Percentiles rank a stretch among this genome's conserved stretches.
Conservation (phyloP, 1,140 invertebrate species). For the Lanistes nyassanus region DNA sequence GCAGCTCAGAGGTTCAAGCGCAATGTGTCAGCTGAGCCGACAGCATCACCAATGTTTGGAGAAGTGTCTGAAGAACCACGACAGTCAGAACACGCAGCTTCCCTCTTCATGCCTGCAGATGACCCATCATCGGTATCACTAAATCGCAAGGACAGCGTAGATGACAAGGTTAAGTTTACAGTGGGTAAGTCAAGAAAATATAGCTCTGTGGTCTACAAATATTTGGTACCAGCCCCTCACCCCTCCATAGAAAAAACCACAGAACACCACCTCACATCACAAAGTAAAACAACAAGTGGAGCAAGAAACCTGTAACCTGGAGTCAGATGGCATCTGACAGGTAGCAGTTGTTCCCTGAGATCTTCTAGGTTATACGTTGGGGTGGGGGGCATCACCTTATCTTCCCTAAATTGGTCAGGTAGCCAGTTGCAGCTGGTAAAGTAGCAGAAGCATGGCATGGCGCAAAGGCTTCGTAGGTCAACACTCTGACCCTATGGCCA, state of each 20-base stretch:
- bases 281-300: no score
- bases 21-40: slow-evolving; percentile 24
- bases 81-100: slow-evolving; percentile 27
- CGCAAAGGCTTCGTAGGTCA: no score
- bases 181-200: slow-evolving; percentile 26
- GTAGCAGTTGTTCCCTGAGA: no score
- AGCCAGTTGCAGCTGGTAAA: no score
- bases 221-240: neutral
- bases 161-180: slow-evolving; percentile 27
- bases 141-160: slow-evolving; percentile 1
- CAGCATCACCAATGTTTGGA: slow-evolving; percentile 31
- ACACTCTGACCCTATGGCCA: no score
- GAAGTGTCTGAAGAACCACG: slow-evolving; percentile 30
- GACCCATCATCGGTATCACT: neutral
- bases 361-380: no score
- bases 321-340: no score
- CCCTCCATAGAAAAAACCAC: neutral
- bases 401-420: no score
- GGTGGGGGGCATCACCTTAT: no score
- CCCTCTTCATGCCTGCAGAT: neutral
- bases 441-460: no score
- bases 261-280: no score
- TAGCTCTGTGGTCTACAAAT: neutral
- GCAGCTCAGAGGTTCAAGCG: slow-evolving; percentile 31
- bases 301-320: no score